These are phyloP conservation scores for Gymnosoma rotundatum DNA, from an alignment of 2,888 invertebrate genomes.

Conservation along the genomic window DNA sequence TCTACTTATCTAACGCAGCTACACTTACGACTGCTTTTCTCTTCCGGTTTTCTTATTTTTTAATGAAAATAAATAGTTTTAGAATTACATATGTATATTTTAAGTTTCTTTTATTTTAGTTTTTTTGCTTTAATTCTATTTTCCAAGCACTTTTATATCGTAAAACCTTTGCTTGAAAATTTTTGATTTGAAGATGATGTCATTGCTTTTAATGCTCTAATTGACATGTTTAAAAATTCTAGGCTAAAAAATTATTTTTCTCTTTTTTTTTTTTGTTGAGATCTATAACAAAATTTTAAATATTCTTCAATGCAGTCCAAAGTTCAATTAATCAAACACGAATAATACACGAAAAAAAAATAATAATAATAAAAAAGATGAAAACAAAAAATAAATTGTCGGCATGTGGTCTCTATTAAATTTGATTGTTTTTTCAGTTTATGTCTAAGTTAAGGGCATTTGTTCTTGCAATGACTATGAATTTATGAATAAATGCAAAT, in stretches of 20 bases:
- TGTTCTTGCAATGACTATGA: constrained; percentile 44
- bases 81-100: too few species aligned
- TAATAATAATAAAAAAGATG: not conserved
- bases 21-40: too few species aligned
- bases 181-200: not conserved
- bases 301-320: not conserved
- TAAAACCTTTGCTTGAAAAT: too few species aligned
- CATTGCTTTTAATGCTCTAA: not conserved
- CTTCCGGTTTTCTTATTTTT: too few species aligned
- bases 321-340: constrained; percentile 31
- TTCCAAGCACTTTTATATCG: too few species aligned
- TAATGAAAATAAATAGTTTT: too few species aligned
- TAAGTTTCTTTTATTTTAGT: too few species aligned
- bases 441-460: constrained; percentile 9
- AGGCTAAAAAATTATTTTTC: not conserved
- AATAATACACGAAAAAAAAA: not conserved
- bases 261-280: not conserved
- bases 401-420: constrained; percentile 20
- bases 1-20: too few species aligned
- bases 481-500: constrained; percentile 58
- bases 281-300: not conserved
- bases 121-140: too few species aligned
- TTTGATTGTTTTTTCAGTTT: not conserved
- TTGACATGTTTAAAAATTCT: not conserved
- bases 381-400: constrained; percentile 19